Evolutionary conservation across 1,140 invertebrate genomes (phyloP).

Genomic region (Dendroctonus ponderosae): DNA sequence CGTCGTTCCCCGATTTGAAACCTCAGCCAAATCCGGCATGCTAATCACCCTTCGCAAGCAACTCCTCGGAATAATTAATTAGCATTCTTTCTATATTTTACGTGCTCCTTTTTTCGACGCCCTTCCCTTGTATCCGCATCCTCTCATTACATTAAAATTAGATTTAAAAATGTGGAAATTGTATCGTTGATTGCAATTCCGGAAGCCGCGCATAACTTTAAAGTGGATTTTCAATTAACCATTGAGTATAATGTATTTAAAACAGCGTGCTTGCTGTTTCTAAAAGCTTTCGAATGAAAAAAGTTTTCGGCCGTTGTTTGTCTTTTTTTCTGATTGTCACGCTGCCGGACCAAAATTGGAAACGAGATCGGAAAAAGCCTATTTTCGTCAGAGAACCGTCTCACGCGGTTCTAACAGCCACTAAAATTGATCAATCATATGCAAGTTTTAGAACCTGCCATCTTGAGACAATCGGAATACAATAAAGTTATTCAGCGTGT

Average conservation of each 20-base stretch:
- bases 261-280: constrained; percentile 39
- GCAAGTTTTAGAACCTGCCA: no score
- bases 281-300: constrained; percentile 29
- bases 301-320: constrained; percentile 25
- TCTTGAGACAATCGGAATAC: no score
- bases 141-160: constrained; percentile 53
- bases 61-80: constrained; percentile 52
- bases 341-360: background rate
- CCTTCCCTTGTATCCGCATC: constrained; percentile 28
- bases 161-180: constrained; percentile 54
- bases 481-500: no score
- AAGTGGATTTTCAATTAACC: constrained; percentile 51
- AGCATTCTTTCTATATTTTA: constrained; percentile 52
- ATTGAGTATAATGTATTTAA: constrained; percentile 50
- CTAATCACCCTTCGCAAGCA: constrained; percentile 48
- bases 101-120: constrained; percentile 46
- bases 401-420: no score
- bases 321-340: constrained; percentile 12
- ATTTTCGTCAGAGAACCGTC: no score
- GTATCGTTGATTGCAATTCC: constrained; percentile 52
- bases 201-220: constrained; percentile 42
- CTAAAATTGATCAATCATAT: no score
- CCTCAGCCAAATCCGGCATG: constrained; percentile 44
- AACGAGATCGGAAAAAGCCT: no score
- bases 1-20: constrained; percentile 38